Percentiles rank a stretch among this genome's conserved stretches.
These are phyloP conservation scores for Cryptus armator DNA, from an alignment of 2,888 invertebrate species.

Conservation along the genomic window DNA sequence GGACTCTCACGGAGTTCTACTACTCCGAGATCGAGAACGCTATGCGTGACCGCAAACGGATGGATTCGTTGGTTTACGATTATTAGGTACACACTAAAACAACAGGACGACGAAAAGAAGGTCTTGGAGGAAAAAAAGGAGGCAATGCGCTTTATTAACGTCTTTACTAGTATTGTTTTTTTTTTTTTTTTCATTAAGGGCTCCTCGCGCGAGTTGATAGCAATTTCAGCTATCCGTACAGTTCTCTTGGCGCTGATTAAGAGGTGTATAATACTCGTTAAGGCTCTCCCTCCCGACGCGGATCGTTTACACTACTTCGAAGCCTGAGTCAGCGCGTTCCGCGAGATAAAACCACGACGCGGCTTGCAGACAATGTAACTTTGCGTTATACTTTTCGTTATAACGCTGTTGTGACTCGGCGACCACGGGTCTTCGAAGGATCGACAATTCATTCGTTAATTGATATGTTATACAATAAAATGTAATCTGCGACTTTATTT, in stretches of 20 bases:
- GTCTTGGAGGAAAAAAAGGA: conserved; percentile 6
- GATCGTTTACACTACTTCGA: conserved; percentile 80
- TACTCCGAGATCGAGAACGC: conserved; percentile 2
- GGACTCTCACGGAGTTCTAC: conserved; percentile 39
- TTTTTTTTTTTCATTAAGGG: not conserved
- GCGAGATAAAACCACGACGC: conserved; percentile 35
- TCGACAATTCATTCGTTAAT: not conserved
- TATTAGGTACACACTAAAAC: not conserved
- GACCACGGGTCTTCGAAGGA: not conserved
- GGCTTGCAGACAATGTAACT: conserved; percentile 11
- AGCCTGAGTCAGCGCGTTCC: conserved; percentile 80
- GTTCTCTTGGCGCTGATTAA: conserved; percentile 59
- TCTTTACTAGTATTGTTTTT: not conserved
- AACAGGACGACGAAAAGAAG: not conserved
- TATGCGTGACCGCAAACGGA: conserved; percentile 27
- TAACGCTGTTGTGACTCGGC: not conserved
- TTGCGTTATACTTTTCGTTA: not conserved
- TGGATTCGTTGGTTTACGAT: not conserved
- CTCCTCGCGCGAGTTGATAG: conserved; percentile 12
- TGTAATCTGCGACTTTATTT: too few species aligned
- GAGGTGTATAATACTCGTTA: conserved; percentile 52
- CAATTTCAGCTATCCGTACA: conserved; percentile 51
- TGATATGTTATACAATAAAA: not conserved
- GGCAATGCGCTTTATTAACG: not conserved
- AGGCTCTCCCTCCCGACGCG: conserved; percentile 24